Base-by-base conservation (phyloP, 2,797 vertebrate genomes). In the Chrysocyon brachyurus region DNA sequence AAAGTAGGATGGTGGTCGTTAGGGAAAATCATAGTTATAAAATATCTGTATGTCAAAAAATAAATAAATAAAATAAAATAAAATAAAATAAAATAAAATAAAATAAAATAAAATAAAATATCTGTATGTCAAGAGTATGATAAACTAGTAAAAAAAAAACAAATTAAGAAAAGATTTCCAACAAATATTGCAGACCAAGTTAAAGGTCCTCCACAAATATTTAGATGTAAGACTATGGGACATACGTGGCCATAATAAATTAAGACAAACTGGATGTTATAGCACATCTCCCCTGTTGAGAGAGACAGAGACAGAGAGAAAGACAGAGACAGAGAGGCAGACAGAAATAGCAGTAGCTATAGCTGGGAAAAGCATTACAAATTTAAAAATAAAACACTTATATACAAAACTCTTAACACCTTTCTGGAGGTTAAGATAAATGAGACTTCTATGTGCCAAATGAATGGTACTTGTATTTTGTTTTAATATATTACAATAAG, bases 401-500 rank as follows among this genome's bases (percentile, higher is more conserved):
- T 28, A 7, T 56, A 56, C 6, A 79, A 81, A 90, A 79, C 24
- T 57, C 40, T 84, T 33, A 57, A 22, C 19, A 75, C 54, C 31
- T 87, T 81, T 82, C 31, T 90, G n/a, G 64, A 91, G 26, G 52
- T 36, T 36, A 36, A 36, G 36, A 64, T 19, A 21, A 93, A 90
- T 81, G 81, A 93, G 31, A 66, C 66, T 96, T 81, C 59, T 70
- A 26, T 31, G 2, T 72, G 46, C 33, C 73, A 96, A 92, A 72
- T 19, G 3, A 49, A 36, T 36, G 24, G 12, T 49, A 79, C 70
- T 72, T 26, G 24, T 9, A 36, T 40, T 78, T 36, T 49, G 31
- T 66, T 83, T 78, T 36, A 83, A 17, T 54, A 36, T 31, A 56
- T 54, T 49, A 56, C 0, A 79, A 33, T 56, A 61, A 59, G 14